Conservation (phyloP, 2,888 invertebrate species). For the Plusia festucae region DNA sequence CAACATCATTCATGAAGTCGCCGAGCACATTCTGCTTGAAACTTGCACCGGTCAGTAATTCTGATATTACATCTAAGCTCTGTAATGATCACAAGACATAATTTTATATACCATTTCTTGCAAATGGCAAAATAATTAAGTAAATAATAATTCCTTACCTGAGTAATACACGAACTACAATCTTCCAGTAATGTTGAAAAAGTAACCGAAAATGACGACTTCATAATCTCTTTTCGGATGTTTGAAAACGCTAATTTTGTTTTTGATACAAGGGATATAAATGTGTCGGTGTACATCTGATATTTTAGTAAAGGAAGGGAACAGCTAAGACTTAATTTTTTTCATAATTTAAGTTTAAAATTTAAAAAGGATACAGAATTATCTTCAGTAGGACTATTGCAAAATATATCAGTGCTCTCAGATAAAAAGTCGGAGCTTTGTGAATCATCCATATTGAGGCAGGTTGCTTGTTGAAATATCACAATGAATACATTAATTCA, state of each 20-base stretch:
- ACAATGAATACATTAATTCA: neutral
- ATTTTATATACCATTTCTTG: too few species aligned
- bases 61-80: constrained; percentile 69
- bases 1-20: constrained; percentile 70
- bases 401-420: constrained; percentile 59
- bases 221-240: constrained; percentile 52
- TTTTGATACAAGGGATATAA: constrained; percentile 66
- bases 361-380: constrained; percentile 73
- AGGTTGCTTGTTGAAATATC: neutral
- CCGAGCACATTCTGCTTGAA: constrained; percentile 59
- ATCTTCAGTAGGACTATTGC: constrained; percentile 49
- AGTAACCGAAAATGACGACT: constrained; percentile 58
- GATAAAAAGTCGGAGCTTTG: constrained; percentile 75
- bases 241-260: constrained; percentile 66
- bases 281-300: constrained; percentile 66
- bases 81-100: constrained; percentile 47
- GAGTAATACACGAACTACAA: constrained; percentile 69
- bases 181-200: constrained; percentile 70
- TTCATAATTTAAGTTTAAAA: too few species aligned
- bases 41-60: constrained; percentile 60
- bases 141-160: too few species aligned
- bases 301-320: constrained; percentile 43
- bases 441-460: constrained; percentile 73
- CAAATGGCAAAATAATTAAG: too few species aligned
- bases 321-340: neutral